Evolutionary conservation across 2,113 vertebrate genomes (phyloP).

Genomic region (Oxyura jamaicensis): DNA sequence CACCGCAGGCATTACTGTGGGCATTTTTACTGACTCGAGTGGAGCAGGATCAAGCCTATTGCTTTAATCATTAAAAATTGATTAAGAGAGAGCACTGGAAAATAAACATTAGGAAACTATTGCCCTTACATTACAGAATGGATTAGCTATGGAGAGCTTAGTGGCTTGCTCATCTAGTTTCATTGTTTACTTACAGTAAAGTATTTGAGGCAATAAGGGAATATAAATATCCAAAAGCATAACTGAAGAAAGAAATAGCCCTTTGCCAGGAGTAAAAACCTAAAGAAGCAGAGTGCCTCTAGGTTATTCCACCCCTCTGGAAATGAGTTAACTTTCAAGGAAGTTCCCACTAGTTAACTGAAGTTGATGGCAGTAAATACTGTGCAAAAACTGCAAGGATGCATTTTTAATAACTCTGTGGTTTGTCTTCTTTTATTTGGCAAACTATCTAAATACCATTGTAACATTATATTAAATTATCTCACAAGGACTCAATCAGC

Average conservation of each 20-base stretch:
- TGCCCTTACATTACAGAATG: background rate
- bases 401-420: background rate
- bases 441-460: background rate
- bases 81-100: background rate
- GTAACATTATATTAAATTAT: background rate
- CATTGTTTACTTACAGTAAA: background rate
- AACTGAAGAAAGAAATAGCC: background rate
- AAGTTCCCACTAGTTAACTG: slow-evolving; percentile 12
- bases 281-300: background rate
- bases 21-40: background rate
- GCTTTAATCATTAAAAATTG: background rate
- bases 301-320: background rate
- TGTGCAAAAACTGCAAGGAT: background rate
- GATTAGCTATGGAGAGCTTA: background rate
- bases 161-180: background rate
- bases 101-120: background rate
- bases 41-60: background rate
- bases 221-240: slow-evolving; percentile 6
- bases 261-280: background rate
- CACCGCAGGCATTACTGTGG: background rate
- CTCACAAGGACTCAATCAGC: background rate
- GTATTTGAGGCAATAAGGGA: background rate
- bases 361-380: background rate
- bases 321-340: background rate
- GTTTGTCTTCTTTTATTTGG: slow-evolving; percentile 25